Base-by-base conservation (phyloP, 1,140 invertebrate genomes). In the Drosophila busckii region DNA sequence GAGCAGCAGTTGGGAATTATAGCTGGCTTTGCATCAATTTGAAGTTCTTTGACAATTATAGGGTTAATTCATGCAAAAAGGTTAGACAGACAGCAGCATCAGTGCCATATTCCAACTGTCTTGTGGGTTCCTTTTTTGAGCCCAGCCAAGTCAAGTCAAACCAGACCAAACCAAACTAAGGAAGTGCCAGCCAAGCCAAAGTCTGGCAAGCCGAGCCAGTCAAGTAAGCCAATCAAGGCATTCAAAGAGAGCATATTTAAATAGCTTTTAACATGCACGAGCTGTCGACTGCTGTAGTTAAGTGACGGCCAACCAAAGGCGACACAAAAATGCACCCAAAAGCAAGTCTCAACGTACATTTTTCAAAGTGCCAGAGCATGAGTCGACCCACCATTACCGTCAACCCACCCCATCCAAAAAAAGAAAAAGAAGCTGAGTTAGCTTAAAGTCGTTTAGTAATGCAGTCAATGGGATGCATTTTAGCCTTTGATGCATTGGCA, bases 161-260 rank as follows among this genome's bases (percentile, higher is more conserved):
- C 35, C 32, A 4, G 53, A 31, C 34, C 29, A 50, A 45, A 49
- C 42, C 35, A 42, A 52, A 54, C 28, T 19, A 54, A 31, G 16
- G 23, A 23, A 22, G 34, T 9, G 29, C 17, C 40, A 53, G 44
- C 32, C 49, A 69, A 49, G 60, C 22, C 37, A 22, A 40, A 53
- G 65, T 42, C 61, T 53, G 44, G 29, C 52, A 50, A 53, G 48
- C 20, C 38, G 2, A 10, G 46, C 16, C 22, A 59, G 59, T 49
- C 75, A 69, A 55, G 65, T 60, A 35, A 82, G 73, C 73, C 73
- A 80, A 80, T 80, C 73, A 80, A 82, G 75, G 70, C 69, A 80
- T 80, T 80, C 73, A 80, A 69, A 80, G 73, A 80, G 73, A 80
- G 73, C 75, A 80, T 80, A 80, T 82, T 80, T 80, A 80, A 80